Percentiles rank a stretch among this genome's conserved stretches.
These are phyloP conservation scores for Acrobasis consociella DNA, from an alignment of 2,888 invertebrate species.

Conservation along the genomic window DNA sequence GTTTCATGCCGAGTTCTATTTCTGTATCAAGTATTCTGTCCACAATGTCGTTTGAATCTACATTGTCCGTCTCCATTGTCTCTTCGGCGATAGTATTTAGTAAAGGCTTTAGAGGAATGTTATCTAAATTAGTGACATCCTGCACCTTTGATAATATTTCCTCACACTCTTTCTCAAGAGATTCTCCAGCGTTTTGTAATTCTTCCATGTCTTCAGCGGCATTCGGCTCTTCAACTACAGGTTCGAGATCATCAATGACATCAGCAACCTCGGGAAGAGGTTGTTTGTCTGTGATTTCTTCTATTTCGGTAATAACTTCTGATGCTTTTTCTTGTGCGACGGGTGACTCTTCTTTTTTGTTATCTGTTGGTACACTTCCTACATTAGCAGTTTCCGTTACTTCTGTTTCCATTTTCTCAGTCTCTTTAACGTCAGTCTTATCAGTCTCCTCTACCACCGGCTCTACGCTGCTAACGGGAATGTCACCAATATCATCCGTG, in stretches of 20 bases:
- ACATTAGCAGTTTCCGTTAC: constrained; percentile 36
- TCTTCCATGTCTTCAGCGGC: constrained; percentile 62
- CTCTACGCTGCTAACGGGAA: constrained; percentile 45
- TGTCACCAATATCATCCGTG: constrained; percentile 46
- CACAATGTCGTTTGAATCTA: constrained; percentile 66
- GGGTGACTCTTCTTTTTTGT: constrained; percentile 47
- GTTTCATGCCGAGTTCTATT: constrained; percentile 63
- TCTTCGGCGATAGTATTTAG: constrained; percentile 68
- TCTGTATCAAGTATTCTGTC: constrained; percentile 70
- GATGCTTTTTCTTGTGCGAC: constrained; percentile 49
- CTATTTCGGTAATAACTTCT: constrained; percentile 57
- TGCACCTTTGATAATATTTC: constrained; percentile 76
- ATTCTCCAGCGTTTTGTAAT: constrained; percentile 66
- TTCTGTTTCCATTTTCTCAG: constrained; percentile 56
- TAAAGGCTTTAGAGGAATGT: constrained; percentile 64
- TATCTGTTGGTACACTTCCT: constrained; percentile 35
- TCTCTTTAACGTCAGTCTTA: constrained; percentile 54
- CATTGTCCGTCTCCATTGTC: constrained; percentile 65
- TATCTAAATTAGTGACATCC: constrained; percentile 71
- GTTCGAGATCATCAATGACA: constrained; percentile 59
- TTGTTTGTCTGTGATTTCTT: constrained; percentile 62
- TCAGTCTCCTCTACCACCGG: constrained; percentile 56
- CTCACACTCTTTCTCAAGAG: constrained; percentile 75
- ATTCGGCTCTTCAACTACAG: constrained; percentile 65
- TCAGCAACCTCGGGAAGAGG: constrained; percentile 54